Percentiles rank a stretch among this genome's conserved stretches.
These are phyloP conservation scores for Rhyacophila evoluta DNA, from an alignment of 2,888 invertebrate species.

Conservation along the genomic window DNA sequence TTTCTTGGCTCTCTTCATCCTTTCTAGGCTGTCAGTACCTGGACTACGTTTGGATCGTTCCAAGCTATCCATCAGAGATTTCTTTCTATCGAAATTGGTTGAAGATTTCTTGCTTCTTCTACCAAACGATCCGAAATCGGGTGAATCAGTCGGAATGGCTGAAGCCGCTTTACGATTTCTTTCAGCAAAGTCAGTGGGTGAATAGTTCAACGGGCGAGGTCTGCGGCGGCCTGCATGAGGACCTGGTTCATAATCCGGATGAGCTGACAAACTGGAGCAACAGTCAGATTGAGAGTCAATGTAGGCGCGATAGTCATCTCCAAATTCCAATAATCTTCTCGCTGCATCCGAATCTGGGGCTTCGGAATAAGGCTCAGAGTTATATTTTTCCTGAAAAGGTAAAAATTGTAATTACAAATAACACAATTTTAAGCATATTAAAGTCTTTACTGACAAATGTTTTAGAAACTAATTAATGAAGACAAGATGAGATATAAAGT, in stretches of 20 bases:
- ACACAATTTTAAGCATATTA: too few species aligned
- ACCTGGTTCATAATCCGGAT: slow-evolving; percentile 65
- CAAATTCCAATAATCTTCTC: slow-evolving; percentile 84
- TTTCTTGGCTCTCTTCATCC: slow-evolving; percentile 61
- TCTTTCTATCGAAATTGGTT: slow-evolving; percentile 68
- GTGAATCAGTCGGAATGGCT: slow-evolving; percentile 57
- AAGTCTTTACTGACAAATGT: too few species aligned
- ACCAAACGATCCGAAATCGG: slow-evolving; percentile 58
- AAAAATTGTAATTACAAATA: slow-evolving; percentile 38
- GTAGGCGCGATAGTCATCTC: slow-evolving; percentile 91
- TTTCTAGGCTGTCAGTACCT: slow-evolving; percentile 67
- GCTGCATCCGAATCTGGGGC: slow-evolving; percentile 87
- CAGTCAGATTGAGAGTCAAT: slow-evolving; percentile 92
- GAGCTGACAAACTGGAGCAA: slow-evolving; percentile 83
- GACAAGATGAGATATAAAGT: too few species aligned
- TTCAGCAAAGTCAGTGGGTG: slow-evolving; percentile 62
- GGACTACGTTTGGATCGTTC: slow-evolving; percentile 68
- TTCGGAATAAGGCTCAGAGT: slow-evolving; percentile 92
- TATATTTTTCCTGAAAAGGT: slow-evolving; percentile 84
- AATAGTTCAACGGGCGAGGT: slow-evolving; percentile 60
- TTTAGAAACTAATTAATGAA: too few species aligned
- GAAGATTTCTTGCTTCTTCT: slow-evolving; percentile 61
- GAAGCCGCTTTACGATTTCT: slow-evolving; percentile 53
- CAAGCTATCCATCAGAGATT: slow-evolving; percentile 65
- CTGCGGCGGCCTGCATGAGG: slow-evolving; percentile 59